These are phyloP conservation scores for Phenacoccus solenopsis DNA, from an alignment of 1,140 invertebrate species.

Conservation along the genomic window DNA sequence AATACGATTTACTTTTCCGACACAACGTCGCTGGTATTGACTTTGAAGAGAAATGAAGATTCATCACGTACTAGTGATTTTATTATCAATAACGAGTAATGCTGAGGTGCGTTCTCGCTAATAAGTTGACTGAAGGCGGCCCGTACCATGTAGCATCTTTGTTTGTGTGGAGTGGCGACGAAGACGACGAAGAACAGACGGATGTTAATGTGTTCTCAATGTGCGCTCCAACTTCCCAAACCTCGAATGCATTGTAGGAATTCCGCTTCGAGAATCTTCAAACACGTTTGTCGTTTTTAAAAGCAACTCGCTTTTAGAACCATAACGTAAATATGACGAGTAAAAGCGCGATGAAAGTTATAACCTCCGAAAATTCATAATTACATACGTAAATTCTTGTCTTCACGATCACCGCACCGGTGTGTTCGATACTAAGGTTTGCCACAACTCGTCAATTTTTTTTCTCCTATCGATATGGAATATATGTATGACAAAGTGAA, in stretches of 20 bases:
- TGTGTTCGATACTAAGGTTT: too few species aligned
- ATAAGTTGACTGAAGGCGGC: neutral
- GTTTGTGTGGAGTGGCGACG: neutral
- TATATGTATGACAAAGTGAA: too few species aligned
- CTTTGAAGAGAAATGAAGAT: conserved; percentile 2
- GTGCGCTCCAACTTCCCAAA: neutral
- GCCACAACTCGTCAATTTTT: too few species aligned
- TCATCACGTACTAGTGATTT: neutral
- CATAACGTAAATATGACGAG: neutral
- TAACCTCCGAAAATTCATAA: neutral
- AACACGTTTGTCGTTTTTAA: neutral
- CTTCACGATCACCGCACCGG: too few species aligned
- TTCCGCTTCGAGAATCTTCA: neutral
- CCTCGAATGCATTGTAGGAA: too few species aligned
- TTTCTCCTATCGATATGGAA: too few species aligned
- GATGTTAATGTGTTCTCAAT: neutral
- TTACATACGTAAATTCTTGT: too few species aligned
- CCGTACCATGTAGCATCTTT: neutral
- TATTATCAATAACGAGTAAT: neutral
- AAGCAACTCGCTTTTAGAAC: neutral
- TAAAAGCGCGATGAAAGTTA: neutral
- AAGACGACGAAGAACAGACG: neutral
- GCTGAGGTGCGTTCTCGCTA: neutral
- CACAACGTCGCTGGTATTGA: neutral
- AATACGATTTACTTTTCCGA: neutral